Conservation (phyloP, 1,140 invertebrate species). For the Drosophila grimshawi region DNA sequence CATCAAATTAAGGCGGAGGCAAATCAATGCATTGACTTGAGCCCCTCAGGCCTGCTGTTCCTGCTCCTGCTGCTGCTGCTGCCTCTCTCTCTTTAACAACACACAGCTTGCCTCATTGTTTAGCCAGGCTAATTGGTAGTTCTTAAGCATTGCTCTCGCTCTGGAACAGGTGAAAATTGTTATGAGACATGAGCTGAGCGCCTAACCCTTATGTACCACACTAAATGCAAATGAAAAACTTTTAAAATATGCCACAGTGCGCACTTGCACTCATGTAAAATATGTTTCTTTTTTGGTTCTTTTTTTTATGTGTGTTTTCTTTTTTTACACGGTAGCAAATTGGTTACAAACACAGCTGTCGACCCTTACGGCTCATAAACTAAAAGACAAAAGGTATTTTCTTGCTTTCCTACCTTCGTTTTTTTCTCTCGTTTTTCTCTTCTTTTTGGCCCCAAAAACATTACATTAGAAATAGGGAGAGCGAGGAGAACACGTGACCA, state of each 20-base stretch:
- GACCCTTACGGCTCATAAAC: constrained; percentile 74
- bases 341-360: constrained; percentile 81
- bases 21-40: constrained; percentile 65
- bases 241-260: constrained; percentile 70
- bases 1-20: constrained; percentile 71
- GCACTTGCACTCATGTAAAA: constrained; percentile 68
- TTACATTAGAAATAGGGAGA: constrained; percentile 52
- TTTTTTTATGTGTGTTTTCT: constrained; percentile 31
- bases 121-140: constrained; percentile 67
- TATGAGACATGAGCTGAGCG: constrained; percentile 44
- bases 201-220: constrained; percentile 14
- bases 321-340: constrained; percentile 73
- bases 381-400: constrained; percentile 74
- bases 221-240: constrained; percentile 77
- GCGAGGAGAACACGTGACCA: constrained; percentile 50
- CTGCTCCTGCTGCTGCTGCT: constrained; percentile 2
- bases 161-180: constrained; percentile 69
- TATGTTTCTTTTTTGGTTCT: constrained; percentile 38
- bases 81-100: not conserved
- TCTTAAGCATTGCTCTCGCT: constrained; percentile 15
- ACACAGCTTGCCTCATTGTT: constrained; percentile 48
- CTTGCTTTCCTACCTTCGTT: not conserved
- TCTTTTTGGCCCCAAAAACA: constrained; percentile 24
- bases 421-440: not conserved
- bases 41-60: constrained; percentile 5